phyloP scores from a whole-genome alignment of 2,888 invertebrate species.

The Seladonia tumulorum region DNA sequence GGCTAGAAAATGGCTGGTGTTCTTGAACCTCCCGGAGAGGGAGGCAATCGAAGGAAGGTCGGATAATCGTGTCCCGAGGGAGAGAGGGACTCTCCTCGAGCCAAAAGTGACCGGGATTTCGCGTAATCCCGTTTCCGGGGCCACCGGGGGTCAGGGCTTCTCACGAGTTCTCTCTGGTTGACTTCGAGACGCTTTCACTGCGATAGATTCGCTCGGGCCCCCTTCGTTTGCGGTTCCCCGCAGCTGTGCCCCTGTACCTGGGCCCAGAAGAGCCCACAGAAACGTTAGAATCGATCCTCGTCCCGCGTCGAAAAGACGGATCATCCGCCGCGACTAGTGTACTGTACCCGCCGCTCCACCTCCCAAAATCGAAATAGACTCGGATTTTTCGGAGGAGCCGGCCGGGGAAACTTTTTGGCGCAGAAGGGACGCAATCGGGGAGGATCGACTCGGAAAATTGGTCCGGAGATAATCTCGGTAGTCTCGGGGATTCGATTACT shows the following conservation, averaged over 20 bases:
- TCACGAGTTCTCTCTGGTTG: slow-evolving; percentile 1
- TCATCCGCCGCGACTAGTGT: slow-evolving; percentile 15
- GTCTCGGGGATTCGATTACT: not conserved
- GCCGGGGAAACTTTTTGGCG: not conserved
- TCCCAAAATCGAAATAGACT: not conserved
- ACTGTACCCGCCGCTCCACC: not conserved
- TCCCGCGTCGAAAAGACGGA: slow-evolving; percentile 13
- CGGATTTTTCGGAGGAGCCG: no score
- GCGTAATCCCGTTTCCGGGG: slow-evolving; percentile 78
- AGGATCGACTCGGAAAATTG: slow-evolving; percentile 5
- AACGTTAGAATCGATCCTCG: not conserved
- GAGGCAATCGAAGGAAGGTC: slow-evolving; percentile 38
- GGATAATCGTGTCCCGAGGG: slow-evolving; percentile 59
- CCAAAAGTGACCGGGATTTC: slow-evolving; percentile 82
- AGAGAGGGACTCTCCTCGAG: slow-evolving; percentile 68
- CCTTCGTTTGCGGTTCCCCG: slow-evolving; percentile 22
- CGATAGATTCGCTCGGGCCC: not conserved
- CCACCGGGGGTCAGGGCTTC: slow-evolving; percentile 35
- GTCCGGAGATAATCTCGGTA: not conserved
- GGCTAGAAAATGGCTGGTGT: slow-evolving; percentile 62
- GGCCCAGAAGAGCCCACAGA: not conserved
- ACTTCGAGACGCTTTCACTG: not conserved
- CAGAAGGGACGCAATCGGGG: not conserved
- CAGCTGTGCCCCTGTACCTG: slow-evolving; percentile 34
- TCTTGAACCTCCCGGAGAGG: slow-evolving; percentile 69